phyloP scores from a whole-genome alignment of 2,113 vertebrate genomes.

The Mustela lutreola region DNA sequence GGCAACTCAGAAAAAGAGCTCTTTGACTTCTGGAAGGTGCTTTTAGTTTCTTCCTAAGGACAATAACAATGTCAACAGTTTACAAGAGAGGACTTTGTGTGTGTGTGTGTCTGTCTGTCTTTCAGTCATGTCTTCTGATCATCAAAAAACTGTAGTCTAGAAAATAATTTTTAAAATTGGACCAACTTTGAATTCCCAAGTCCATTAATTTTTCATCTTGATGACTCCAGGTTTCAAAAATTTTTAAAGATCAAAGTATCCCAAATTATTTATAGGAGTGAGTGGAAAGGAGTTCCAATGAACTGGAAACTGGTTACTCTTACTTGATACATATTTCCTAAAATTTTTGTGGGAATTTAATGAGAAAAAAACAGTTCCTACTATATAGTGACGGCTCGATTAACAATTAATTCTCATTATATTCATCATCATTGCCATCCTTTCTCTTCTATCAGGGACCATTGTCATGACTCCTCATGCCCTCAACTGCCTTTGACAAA shows the following conservation, averaged over 20 bases:
- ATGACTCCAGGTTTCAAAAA: background rate
- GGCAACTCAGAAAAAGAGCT: background rate
- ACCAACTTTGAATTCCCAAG: conserved; percentile 15
- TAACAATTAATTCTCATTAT: background rate
- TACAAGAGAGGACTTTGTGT: background rate
- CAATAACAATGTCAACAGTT: background rate
- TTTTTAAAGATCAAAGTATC: conserved; percentile 5
- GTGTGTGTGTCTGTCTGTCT: background rate
- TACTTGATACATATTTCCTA: background rate
- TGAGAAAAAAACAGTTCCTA: background rate
- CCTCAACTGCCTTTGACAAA: background rate
- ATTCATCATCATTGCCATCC: background rate
- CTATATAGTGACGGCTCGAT: background rate
- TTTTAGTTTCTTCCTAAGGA: conserved; percentile 18
- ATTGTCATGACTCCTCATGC: background rate
- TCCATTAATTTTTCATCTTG: conserved; percentile 5
- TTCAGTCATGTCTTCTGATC: background rate
- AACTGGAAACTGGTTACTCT: background rate
- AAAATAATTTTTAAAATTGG: background rate
- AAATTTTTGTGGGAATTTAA: background rate
- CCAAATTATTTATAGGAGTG: background rate
- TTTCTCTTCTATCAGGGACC: background rate
- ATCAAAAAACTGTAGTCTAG: background rate
- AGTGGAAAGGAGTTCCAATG: background rate
- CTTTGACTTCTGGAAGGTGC: conserved; percentile 41